These are phyloP conservation scores for Popillia japonica DNA, from an alignment of 1,140 invertebrate species.

Conservation along the genomic window DNA sequence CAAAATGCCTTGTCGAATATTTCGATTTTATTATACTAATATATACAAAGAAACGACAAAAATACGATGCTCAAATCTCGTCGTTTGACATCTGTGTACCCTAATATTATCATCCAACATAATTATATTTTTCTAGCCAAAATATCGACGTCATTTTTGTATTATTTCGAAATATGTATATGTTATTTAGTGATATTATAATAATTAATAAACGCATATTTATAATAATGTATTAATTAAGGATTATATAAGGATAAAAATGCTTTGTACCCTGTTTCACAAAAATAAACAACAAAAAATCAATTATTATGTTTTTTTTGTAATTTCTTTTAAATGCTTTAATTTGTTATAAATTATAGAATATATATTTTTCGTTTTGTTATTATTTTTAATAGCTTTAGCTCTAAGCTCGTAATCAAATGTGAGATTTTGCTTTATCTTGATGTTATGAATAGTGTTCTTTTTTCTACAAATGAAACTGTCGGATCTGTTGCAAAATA, in stretches of 20 bases:
- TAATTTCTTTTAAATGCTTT: background rate
- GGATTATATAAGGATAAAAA: background rate
- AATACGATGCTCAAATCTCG: background rate
- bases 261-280: background rate
- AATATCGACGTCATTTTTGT: background rate
- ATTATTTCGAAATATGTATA: background rate
- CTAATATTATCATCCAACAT: background rate
- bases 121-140: conserved; percentile 4
- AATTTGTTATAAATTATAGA: background rate
- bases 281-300: background rate
- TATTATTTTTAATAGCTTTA: background rate
- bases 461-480: background rate
- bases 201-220: background rate
- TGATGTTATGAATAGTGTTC: background rate
- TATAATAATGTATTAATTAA: background rate
- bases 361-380: background rate
- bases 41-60: too few species aligned
- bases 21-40: too few species aligned
- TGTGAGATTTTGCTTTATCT: background rate
- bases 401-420: too few species aligned
- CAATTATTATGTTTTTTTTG: background rate
- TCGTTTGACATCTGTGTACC: too few species aligned
- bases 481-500: background rate
- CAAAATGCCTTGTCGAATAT: too few species aligned
- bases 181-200: background rate